These are phyloP conservation scores for Mycetomoellerius zeteki DNA, from an alignment of 1,140 invertebrate species.

Conservation along the genomic window DNA sequence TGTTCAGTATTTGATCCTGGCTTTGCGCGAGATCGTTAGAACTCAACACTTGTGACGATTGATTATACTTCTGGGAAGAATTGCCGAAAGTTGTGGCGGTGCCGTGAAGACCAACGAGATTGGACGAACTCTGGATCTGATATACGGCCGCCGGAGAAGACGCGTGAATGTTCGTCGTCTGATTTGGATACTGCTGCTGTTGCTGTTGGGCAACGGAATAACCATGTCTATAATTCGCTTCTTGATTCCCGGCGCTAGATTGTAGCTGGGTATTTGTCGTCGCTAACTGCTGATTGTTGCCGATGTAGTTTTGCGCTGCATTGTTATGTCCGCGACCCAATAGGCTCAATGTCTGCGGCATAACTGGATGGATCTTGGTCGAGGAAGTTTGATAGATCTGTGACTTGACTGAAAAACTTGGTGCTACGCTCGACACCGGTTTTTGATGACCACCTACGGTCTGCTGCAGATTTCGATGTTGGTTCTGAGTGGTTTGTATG, in stretches of 20 bases:
- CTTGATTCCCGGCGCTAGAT: conserved; percentile 68
- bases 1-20: conserved; percentile 56
- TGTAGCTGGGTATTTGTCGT: conserved; percentile 61
- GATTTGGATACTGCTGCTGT: conserved; percentile 24
- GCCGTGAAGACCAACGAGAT: conserved; percentile 57
- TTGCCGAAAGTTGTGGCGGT: conserved; percentile 49
- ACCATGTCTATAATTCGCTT: conserved; percentile 80
- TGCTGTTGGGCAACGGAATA: conserved; percentile 70
- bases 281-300: conserved; percentile 67
- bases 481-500: conserved; percentile 74
- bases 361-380: conserved; percentile 93
- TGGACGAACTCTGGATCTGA: conserved; percentile 77
- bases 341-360: conserved; percentile 90
- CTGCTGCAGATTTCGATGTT: conserved; percentile 81
- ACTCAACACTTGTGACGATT: conserved; percentile 63
- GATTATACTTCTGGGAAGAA: conserved; percentile 73
- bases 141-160: conserved; percentile 62
- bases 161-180: conserved; percentile 53
- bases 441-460: conserved; percentile 86
- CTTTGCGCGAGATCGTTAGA: conserved; percentile 48
- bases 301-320: conserved; percentile 76
- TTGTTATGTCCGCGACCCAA: conserved; percentile 85
- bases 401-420: conserved; percentile 91
- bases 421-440: conserved; percentile 94
- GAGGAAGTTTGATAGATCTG: conserved; percentile 94